Conservation (phyloP, 2,888 invertebrate species). For the Mythimna albipuncta region DNA sequence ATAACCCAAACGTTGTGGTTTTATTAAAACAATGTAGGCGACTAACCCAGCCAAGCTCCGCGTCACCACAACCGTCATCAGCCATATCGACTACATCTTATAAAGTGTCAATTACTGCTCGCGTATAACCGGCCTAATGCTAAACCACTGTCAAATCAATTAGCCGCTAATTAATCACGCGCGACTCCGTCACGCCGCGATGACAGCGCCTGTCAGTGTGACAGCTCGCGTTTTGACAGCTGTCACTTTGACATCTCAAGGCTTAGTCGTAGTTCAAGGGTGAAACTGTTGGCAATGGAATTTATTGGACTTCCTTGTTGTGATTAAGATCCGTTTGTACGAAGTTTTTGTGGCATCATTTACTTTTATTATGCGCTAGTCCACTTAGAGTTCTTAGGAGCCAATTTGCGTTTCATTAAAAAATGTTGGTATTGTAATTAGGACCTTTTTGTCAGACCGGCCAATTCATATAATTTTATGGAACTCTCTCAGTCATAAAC, state of each 20-base stretch:
- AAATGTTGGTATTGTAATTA: too few relatives aligned
- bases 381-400: background rate
- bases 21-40: conserved; percentile 11
- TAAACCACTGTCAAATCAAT: conserved; percentile 77
- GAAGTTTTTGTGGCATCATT: background rate
- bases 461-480: too few relatives aligned
- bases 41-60: conserved; percentile 8
- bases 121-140: conserved; percentile 60
- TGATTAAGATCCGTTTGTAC: conserved; percentile 5
- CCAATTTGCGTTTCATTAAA: background rate
- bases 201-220: conserved; percentile 79
- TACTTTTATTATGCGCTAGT: background rate
- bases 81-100: conserved; percentile 54
- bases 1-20: conserved; percentile 2
- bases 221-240: conserved; percentile 79
- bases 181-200: conserved; percentile 74
- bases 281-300: conserved; percentile 55
- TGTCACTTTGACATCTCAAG: conserved; percentile 83
- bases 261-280: conserved; percentile 72
- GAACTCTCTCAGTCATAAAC: too few relatives aligned
- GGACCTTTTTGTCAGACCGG: too few relatives aligned
- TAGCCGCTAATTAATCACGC: conserved; percentile 77
- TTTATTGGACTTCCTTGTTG: conserved; percentile 60
- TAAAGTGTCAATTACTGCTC: conserved; percentile 60
- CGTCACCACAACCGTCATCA: conserved; percentile 53